These are phyloP conservation scores for Chouioia cunea DNA, from an alignment of 2,888 invertebrate genomes.

Conservation along the genomic window DNA sequence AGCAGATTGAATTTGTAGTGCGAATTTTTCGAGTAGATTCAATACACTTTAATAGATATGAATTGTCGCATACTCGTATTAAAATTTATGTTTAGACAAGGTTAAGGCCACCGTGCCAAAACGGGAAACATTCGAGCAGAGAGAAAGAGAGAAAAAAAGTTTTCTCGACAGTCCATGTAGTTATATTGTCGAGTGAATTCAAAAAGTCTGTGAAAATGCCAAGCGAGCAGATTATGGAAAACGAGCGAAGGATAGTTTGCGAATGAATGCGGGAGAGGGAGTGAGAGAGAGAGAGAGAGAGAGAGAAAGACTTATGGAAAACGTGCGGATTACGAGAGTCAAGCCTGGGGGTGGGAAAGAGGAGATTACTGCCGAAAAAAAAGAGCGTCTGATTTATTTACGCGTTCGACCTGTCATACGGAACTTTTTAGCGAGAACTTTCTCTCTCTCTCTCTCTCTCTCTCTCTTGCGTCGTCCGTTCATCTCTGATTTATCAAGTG, in stretches of 20 bases:
- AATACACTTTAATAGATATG: too few relatives aligned
- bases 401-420: conserved; percentile 16
- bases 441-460: background rate
- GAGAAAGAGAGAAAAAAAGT: too few relatives aligned
- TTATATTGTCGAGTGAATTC: too few relatives aligned
- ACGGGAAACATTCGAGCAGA: too few relatives aligned
- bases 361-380: conserved; percentile 21
- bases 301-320: conserved; percentile 43
- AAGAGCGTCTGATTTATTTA: conserved; percentile 42
- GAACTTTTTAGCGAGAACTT: background rate
- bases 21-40: too few relatives aligned
- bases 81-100: too few relatives aligned
- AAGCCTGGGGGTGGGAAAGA: background rate
- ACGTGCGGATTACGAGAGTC: conserved; percentile 37
- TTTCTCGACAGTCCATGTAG: too few relatives aligned
- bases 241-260: conserved; percentile 32
- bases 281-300: conserved; percentile 24
- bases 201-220: conserved; percentile 32
- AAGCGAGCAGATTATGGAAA: conserved; percentile 46
- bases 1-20: too few relatives aligned
- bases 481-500: conserved; percentile 24
- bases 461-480: background rate
- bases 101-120: too few relatives aligned
- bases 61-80: too few relatives aligned
- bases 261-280: background rate